These are phyloP conservation scores for Microchirus variegatus DNA, from an alignment of 2,797 vertebrate genomes.

Conservation along the genomic window DNA sequence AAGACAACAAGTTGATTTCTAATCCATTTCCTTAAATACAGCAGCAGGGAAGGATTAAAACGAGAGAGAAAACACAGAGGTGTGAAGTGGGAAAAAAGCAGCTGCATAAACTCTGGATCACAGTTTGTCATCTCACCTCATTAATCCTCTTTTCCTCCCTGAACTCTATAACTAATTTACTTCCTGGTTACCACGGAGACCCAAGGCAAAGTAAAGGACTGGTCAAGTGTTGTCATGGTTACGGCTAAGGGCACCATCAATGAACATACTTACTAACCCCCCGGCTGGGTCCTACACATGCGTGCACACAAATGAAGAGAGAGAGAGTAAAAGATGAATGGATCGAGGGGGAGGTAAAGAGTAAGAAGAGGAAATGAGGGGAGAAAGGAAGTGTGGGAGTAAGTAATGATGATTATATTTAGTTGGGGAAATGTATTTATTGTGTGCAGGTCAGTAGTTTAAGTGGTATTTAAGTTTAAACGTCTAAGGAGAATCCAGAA, in stretches of 20 bases:
- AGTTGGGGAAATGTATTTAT: neutral
- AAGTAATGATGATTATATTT: neutral
- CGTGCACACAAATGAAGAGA: slow-evolving; percentile 17
- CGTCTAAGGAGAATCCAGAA: too few species aligned
- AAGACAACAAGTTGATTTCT: too few species aligned
- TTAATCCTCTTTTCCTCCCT: slow-evolving; percentile 56
- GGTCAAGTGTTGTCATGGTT: slow-evolving; percentile 74
- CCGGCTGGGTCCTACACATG: slow-evolving; percentile 23
- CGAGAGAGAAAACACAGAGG: too few species aligned
- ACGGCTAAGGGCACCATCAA: slow-evolving; percentile 71
- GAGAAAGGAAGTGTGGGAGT: neutral
- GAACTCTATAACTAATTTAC: slow-evolving; percentile 66
- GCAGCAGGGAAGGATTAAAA: too few species aligned
- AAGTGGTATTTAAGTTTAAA: too few species aligned
- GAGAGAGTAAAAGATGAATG: neutral
- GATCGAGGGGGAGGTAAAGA: neutral
- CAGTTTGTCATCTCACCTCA: slow-evolving; percentile 36
- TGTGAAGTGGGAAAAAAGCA: neutral
- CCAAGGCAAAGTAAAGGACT: slow-evolving; percentile 65
- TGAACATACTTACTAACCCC: slow-evolving; percentile 48
- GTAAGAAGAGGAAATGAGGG: neutral
- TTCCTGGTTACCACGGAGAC: slow-evolving; percentile 71
- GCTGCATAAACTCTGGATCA: neutral
- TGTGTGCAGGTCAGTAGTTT: neutral
- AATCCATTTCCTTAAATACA: too few species aligned